Evolutionary conservation across 1,140 invertebrate genomes (phyloP), one percentile per base, ranked within the genome.

Genomic region (Pogonognathellus flavescens): DNA sequence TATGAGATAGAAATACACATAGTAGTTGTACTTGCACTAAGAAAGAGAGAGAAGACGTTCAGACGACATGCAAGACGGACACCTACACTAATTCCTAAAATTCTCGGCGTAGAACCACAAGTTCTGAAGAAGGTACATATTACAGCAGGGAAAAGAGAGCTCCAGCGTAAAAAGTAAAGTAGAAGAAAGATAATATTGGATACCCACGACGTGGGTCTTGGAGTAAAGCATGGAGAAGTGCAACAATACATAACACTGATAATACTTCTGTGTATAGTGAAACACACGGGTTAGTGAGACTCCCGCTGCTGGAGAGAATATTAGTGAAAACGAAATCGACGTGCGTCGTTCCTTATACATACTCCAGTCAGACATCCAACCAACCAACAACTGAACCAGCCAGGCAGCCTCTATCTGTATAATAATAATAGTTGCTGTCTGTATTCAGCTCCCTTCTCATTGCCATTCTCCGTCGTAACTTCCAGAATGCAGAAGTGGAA

Each of bases 381-480:
- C 31, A 41, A 41, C 31, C 31, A 41, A 41, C 31, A 41, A 41
- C 31, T 41, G 6, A 41, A 41, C 31, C 31, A 41, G 31, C 31
- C 31, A 41, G 6, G 6, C 31, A 41, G 31, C 31, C 31, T n/a
- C n/a, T 41, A 41, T 41, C 70, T 76, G 5, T 31, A n/a, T 14
- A 66, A 10, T 25, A 66, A 25, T 41, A n/a, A 50, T 49, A 50
- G 31, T 49, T 49, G 14, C 70, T 31, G 25, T 22, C 22, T 25
- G 62, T 66, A 66, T 70, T 14, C 25, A 14, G 25, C 49, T 41
- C 16, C 16, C 41, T 62, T n/a, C 20, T 18, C 18, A 20, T 50
- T 57, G 1, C 70, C 16, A 76, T 76, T 76, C 70, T 76, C 70
- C 70, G 70, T 76, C 70, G 70, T 76, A 76, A 76, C 70, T 76